phyloP scores from a whole-genome alignment of 2,888 invertebrate genomes.

The Exephanes ischioxanthus region DNA sequence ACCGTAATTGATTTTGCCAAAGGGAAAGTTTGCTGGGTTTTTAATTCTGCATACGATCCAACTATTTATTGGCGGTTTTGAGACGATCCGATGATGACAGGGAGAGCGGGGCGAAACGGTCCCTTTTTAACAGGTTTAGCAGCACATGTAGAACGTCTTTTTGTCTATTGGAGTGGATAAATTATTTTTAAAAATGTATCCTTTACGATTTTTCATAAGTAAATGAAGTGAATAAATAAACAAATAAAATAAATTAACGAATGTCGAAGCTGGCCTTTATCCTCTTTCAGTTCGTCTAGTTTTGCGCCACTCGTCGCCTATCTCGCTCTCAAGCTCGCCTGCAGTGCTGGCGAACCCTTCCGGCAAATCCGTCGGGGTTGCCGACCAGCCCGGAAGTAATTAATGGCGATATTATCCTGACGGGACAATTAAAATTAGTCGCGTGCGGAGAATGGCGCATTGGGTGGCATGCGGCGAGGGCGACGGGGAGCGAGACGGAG shows the following conservation, averaged over 20 bases:
- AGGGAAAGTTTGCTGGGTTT: background rate
- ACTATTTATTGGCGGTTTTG: background rate
- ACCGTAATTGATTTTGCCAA: background rate
- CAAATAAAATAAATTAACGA: background rate
- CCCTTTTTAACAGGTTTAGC: too few relatives aligned
- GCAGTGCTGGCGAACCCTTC: conserved; percentile 37
- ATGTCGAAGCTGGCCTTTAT: conserved; percentile 9
- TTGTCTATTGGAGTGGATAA: too few relatives aligned
- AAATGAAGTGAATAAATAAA: background rate
- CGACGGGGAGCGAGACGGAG: background rate
- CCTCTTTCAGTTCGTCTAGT: background rate
- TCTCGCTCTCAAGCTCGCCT: background rate
- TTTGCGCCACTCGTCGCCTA: conserved; percentile 27
- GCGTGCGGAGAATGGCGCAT: conserved; percentile 21
- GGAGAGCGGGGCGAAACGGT: too few relatives aligned
- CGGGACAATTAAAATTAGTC: conserved; percentile 69
- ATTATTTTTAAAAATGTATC: too few relatives aligned
- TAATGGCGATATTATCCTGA: conserved; percentile 70
- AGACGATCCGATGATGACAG: background rate
- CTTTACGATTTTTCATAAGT: too few relatives aligned
- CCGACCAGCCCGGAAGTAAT: conserved; percentile 59
- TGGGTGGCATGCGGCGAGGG: background rate
- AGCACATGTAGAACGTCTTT: too few relatives aligned
- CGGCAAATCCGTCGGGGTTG: conserved; percentile 43
- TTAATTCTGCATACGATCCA: background rate